Base-by-base conservation (phyloP, 2,113 vertebrate species). In the Misgurnus anguillicaudatus region DNA sequence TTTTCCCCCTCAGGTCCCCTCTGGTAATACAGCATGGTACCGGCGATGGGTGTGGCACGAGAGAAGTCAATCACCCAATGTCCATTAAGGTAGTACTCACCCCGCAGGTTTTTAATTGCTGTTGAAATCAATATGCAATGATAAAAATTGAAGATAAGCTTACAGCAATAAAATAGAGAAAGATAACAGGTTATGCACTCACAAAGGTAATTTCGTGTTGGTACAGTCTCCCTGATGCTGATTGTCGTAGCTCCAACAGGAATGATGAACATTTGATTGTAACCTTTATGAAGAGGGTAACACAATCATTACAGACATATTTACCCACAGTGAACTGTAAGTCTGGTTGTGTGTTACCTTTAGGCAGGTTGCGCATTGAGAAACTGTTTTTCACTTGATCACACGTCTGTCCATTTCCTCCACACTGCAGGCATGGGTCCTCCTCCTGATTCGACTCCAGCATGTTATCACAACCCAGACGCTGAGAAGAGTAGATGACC, bases 171-270 rank as follows among this genome's bases (percentile, higher is more conserved):
- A 14, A n/a, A 16, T 80, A 0, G 1, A 5, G 10, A 0, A 53
- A 6, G 14, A 51, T 9, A 10, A 10, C 45, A 14, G 3, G 47
- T 11, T 5, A 47, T 21, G 79, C 3, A 81, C 92, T 91, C 89
- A 98, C 97, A 95, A n/a, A 99, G 81, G 66, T 98, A 99, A 84
- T 98, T 99, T 41, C 95, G 95, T 81, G 95, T 95, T n/a, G 97
- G 91, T 0, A 87, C 87, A 0, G 88, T 91, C 81, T 99, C 98
- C 85, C 92, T 92, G 64, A 99, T 94, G 71, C 39, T 93, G 79
- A 99, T 94, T 82, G 93, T 95, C 10, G 94, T 98, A 47, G 98
- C 95, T 73, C 97, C 96, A 41, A 88, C 69, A 0, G 98, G 98
- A 72, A 99, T 93, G 79, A 95, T 90, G 79, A 99, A 92, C 81